Percentiles rank a stretch among this genome's conserved stretches.
These are phyloP conservation scores for Leptodactylus fallax DNA, from an alignment of 2,797 vertebrate species.

Conservation along the genomic window DNA sequence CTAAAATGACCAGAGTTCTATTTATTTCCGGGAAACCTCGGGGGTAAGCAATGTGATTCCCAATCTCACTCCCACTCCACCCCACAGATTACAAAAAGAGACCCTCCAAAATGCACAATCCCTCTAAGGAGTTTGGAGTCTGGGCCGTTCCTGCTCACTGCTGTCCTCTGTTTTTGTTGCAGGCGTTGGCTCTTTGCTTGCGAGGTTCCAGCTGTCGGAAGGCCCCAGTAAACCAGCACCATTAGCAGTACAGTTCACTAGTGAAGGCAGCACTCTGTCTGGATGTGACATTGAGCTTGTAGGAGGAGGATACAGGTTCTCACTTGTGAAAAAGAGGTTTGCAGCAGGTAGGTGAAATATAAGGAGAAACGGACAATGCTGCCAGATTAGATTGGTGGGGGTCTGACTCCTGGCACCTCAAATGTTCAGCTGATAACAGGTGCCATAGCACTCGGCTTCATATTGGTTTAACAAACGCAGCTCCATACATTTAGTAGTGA, in stretches of 20 bases:
- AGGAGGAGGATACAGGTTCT: conserved; percentile 93
- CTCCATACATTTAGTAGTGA: no score
- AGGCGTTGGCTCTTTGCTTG: conserved; percentile 95
- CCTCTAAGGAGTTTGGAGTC: not conserved
- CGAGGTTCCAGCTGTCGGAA: conserved; percentile 89
- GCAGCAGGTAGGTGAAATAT: conserved; percentile 84
- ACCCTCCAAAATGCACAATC: no score
- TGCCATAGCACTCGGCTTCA: no score
- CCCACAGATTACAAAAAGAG: no score
- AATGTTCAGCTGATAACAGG: no score
- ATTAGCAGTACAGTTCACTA: conserved; percentile 92
- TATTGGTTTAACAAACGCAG: no score
- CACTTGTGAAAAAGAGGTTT: conserved; percentile 96
- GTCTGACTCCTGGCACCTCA: no score
- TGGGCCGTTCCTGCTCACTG: not conserved
- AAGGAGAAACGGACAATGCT: not conserved
- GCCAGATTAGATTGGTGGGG: not conserved
- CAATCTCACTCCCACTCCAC: no score
- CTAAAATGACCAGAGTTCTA: no score
- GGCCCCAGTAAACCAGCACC: conserved; percentile 91
- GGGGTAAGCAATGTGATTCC: no score
- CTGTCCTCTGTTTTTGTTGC: not conserved
- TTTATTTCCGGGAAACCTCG: no score
- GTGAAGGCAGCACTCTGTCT: conserved; percentile 95
- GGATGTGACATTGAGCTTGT: conserved; percentile 95